phyloP scores from a whole-genome alignment of 1,140 invertebrate species.

The Hyles vespertilio region DNA sequence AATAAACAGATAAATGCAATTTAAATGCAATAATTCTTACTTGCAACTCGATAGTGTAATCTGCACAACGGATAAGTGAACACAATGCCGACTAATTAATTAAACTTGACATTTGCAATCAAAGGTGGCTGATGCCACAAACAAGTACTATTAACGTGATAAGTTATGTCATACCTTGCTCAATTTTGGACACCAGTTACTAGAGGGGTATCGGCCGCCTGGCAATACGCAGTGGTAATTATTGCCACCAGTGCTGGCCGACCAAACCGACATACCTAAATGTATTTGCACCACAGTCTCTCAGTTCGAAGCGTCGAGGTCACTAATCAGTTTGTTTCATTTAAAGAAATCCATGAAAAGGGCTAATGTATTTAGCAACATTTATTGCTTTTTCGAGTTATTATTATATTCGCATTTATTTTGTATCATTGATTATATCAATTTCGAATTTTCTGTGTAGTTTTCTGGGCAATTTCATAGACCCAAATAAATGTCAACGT shows the following conservation, averaged over 20 bases:
- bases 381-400: too few relatives aligned
- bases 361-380: too few relatives aligned
- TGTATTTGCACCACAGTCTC: constrained; percentile 55
- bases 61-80: constrained; percentile 14
- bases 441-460: too few relatives aligned
- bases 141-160: constrained; percentile 5
- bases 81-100: constrained; percentile 14
- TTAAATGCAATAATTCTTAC: background rate
- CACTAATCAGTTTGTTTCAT: constrained; percentile 20
- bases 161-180: constrained; percentile 53
- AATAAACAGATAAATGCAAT: background rate
- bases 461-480: too few relatives aligned
- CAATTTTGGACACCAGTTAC: constrained; percentile 66
- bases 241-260: constrained; percentile 68
- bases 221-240: constrained; percentile 56
- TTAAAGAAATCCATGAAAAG: too few relatives aligned
- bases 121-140: constrained; percentile 11
- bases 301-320: constrained; percentile 53
- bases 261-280: constrained; percentile 75
- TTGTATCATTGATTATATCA: too few relatives aligned
- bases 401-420: too few relatives aligned
- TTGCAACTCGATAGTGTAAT: constrained; percentile 8
- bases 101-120: constrained; percentile 19
- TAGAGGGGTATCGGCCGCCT: constrained; percentile 54
- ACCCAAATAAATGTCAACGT: too few relatives aligned